Evolutionary conservation across 2,797 vertebrate genomes (phyloP), one percentile per base, ranked within the genome.

Genomic region (Melanogrammus aeglefinus): DNA sequence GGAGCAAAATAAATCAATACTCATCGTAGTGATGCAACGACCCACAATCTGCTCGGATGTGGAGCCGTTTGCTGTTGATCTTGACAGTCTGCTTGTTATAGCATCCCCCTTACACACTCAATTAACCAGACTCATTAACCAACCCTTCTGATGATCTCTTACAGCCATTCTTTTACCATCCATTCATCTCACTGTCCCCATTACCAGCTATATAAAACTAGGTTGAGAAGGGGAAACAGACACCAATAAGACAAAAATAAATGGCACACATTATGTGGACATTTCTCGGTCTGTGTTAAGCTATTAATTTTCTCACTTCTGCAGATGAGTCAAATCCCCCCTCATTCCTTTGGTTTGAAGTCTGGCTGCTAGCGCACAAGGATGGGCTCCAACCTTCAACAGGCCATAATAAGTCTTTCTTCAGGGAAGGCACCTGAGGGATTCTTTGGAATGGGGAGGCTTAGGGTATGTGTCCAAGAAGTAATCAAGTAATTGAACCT

Each of bases 81-180:
- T 88, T 87, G 86, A 87, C 86, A 69, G 77, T 81, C 82, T 83
- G 83, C 47, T 85, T 88, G 85, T 90, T 90, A 91, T 85, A 85
- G 87, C 86, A 79, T 18, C 86, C 88, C 57, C 85, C 82, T 91
- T 87, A 90, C 92, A 93, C 92, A 93, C 86, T 87, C 91, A 94
- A 93, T 94, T 94, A 94, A 93, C 89, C 88, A 75, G 90, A 89
- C 93, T 93, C 92, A 95, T 94, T 94, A 93, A 88, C 88, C 84
- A 88, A 89, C 88, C 88, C 83, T 90, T 88, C 88, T 74, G 79
- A 91, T 16, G 24, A 90, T 91, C 81, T 77, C 91, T 94, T 87
- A 86, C 79, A 94, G 94, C 91, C 92, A 94, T 93, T 93, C 91
- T 88, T 81, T 86, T 39, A 39, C 38, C 38, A 10, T 9, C 38